Evolutionary conservation across 2,888 invertebrate species (phyloP).

Genomic region (Dione juno): DNA sequence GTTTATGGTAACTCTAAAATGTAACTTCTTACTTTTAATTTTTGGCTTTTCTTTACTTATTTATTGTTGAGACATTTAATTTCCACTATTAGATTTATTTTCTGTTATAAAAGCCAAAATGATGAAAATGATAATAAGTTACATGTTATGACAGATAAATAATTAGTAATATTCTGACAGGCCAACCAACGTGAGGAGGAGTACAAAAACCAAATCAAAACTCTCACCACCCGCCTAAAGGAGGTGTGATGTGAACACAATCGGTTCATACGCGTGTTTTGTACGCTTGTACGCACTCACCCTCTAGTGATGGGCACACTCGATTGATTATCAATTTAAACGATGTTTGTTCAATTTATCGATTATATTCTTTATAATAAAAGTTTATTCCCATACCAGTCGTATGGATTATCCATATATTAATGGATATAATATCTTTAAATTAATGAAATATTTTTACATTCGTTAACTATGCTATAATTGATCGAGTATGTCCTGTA

Average conservation of each 20-base stretch:
- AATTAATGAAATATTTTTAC: too few relatives aligned
- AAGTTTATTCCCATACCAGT: too few relatives aligned
- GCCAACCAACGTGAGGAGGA: conserved; percentile 99
- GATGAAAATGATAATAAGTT: neutral
- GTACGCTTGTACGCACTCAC: conserved; percentile 71
- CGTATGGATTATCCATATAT: too few relatives aligned
- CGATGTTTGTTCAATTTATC: neutral
- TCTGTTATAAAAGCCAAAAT: neutral
- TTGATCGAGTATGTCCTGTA: conserved; percentile 63
- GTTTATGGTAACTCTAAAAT: conserved; percentile 1
- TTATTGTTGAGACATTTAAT: neutral
- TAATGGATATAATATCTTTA: too few relatives aligned
- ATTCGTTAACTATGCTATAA: conserved; percentile 43
- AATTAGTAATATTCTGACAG: conserved; percentile 82
- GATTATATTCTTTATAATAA: neutral
- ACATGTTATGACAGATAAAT: conserved; percentile 47
- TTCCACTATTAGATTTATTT: neutral
- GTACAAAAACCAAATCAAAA: conserved; percentile 99
- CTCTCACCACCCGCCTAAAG: conserved; percentile 98
- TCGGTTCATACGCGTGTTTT: conserved; percentile 67
- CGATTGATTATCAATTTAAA: conserved; percentile 31
- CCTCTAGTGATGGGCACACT: conserved; percentile 57
- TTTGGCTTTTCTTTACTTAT: conserved; percentile 5
- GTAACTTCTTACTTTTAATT: conserved; percentile 13
- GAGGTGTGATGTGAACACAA: conserved; percentile 89